These are phyloP conservation scores for Saccostrea cuccullata DNA, from an alignment of 1,140 invertebrate genomes.

Conservation along the genomic window DNA sequence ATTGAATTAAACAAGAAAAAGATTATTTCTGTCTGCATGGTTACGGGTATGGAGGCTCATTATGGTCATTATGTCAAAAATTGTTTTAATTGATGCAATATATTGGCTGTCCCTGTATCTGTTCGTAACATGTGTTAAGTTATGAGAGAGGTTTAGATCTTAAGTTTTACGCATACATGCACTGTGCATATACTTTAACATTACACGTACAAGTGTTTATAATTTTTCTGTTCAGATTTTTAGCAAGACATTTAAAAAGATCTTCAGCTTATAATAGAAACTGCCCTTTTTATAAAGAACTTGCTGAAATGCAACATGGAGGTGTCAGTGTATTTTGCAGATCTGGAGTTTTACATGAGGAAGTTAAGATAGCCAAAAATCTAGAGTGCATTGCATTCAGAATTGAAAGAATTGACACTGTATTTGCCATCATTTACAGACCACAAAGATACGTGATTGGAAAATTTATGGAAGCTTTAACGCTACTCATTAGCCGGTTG, in stretches of 20 bases:
- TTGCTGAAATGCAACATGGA: neutral
- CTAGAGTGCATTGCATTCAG: neutral
- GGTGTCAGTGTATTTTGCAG: neutral
- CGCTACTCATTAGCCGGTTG: neutral
- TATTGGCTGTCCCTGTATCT: too few species aligned
- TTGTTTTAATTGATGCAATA: too few species aligned
- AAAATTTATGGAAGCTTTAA: slow-evolving; percentile 23
- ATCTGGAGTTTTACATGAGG: neutral
- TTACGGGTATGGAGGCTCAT: too few species aligned
- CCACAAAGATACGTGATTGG: slow-evolving; percentile 15
- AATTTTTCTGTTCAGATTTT: too few species aligned
- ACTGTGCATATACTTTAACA: too few species aligned
- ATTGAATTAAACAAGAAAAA: too few species aligned
- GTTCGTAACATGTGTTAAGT: too few species aligned
- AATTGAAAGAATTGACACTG: neutral
- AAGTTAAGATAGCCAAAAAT: neutral
- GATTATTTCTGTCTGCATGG: too few species aligned
- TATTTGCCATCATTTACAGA: slow-evolving; percentile 15
- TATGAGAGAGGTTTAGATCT: too few species aligned
- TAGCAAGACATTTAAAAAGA: neutral
- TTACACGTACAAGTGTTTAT: too few species aligned
- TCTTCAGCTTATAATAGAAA: neutral
- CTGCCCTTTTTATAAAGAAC: neutral
- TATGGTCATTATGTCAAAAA: too few species aligned
- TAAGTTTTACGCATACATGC: too few species aligned